Conservation (phyloP, 1,140 invertebrate genomes). For the Habropoda laboriosa region DNA sequence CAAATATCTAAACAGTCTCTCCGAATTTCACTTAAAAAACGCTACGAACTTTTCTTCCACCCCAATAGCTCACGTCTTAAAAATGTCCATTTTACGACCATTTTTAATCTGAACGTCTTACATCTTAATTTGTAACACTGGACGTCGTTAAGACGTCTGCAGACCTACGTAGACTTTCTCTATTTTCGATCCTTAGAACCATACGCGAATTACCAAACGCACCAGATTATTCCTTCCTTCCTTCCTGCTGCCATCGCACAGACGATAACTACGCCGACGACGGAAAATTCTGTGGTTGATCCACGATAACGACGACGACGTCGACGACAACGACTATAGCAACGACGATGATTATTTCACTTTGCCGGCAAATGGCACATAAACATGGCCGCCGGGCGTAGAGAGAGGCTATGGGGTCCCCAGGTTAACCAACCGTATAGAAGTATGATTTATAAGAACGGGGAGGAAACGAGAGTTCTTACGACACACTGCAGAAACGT, state of each 20-base stretch:
- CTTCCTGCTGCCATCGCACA: background rate
- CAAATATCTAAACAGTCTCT: no score
- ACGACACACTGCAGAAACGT: slow-evolving; percentile 10
- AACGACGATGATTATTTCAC: slow-evolving; percentile 65
- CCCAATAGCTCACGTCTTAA: no score
- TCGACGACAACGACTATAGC: slow-evolving; percentile 35
- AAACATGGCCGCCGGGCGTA: slow-evolving; percentile 59
- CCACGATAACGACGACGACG: slow-evolving; percentile 24
- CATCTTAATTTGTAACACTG: no score
- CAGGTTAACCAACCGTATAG: slow-evolving; percentile 68
- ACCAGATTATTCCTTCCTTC: background rate
- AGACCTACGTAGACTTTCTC: no score
- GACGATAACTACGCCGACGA: no score
- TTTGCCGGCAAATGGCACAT: slow-evolving; percentile 67
- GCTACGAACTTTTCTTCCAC: no score
- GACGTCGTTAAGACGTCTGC: no score
- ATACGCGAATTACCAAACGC: slow-evolving; percentile 15
- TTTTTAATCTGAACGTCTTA: no score
- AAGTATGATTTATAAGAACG: slow-evolving; percentile 70
- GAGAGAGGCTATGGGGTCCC: slow-evolving; percentile 36
- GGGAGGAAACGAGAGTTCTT: slow-evolving; percentile 53
- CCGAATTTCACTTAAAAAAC: no score
- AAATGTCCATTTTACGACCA: no score
- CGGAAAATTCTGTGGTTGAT: slow-evolving; percentile 28
- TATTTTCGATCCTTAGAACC: no score